Conservation (phyloP, 2,797 vertebrate species). For the Clarias platycephalus region DNA sequence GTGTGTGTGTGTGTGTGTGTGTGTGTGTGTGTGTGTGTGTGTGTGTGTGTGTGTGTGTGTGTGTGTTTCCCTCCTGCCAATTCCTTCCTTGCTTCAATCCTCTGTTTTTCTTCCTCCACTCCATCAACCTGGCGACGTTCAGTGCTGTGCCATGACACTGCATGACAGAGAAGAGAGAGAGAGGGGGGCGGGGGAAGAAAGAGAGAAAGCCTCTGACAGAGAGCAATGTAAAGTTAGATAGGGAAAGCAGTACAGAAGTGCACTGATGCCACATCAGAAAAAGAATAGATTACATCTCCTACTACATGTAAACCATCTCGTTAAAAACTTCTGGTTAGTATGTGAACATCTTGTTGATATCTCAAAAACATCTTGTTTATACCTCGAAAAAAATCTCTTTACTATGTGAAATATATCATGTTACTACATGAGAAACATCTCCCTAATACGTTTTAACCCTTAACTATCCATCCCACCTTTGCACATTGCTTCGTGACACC, state of each 20-base stretch:
- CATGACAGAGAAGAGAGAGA: slow-evolving; percentile 49
- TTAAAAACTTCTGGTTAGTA: not conserved
- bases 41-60: slow-evolving; percentile 46
- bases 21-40: slow-evolving; percentile 35
- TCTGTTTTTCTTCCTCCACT: slow-evolving; percentile 70
- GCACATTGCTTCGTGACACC: no score
- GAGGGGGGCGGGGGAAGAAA: slow-evolving; percentile 13
- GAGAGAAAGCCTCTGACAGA: slow-evolving; percentile 52
- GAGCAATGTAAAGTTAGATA: slow-evolving; percentile 51
- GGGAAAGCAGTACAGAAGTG: not conserved
- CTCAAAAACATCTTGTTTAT: not conserved
- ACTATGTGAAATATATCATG: not conserved
- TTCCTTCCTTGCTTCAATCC: slow-evolving; percentile 59
- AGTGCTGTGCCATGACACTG: slow-evolving; percentile 78
- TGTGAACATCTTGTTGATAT: no score
- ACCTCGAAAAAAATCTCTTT: not conserved
- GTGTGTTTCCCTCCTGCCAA: slow-evolving; percentile 54
- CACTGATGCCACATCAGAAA: not conserved
- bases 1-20: slow-evolving; percentile 12
- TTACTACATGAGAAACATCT: no score
- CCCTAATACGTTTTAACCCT: not conserved
- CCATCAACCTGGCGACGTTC: slow-evolving; percentile 77
- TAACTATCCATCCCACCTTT: no score
- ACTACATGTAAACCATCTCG: not conserved
- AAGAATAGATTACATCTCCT: not conserved